phyloP scores from a whole-genome alignment of 2,797 vertebrate genomes.

The Numenius phaeopus region DNA sequence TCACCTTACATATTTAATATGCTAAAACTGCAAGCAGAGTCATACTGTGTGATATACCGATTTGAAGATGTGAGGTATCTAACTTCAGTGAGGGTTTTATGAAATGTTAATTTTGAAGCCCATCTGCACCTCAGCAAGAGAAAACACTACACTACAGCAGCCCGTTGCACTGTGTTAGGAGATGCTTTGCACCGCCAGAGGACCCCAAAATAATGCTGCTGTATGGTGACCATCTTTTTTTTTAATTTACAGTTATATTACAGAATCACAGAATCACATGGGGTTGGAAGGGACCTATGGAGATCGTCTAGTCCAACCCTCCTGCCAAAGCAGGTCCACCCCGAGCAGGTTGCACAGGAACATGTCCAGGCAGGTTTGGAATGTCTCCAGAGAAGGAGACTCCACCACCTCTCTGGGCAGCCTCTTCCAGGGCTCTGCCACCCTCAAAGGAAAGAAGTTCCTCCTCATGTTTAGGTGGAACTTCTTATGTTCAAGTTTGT shows the following conservation, averaged over 20 bases:
- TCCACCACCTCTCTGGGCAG: too few relatives aligned
- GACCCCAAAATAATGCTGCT: background rate
- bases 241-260: background rate
- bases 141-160: background rate
- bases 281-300: too few relatives aligned
- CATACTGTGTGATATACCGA: background rate
- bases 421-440: too few relatives aligned
- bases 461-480: too few relatives aligned
- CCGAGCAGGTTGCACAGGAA: too few relatives aligned
- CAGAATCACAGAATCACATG: too few relatives aligned
- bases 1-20: background rate
- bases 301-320: too few relatives aligned
- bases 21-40: background rate
- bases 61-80: background rate
- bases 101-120: background rate
- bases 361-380: too few relatives aligned
- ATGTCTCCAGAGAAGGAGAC: too few relatives aligned
- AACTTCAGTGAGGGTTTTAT: background rate
- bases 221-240: background rate
- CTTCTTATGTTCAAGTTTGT: too few relatives aligned
- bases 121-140: background rate
- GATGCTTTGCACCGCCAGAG: background rate
- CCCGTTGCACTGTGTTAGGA: fast-evolving
- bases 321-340: too few relatives aligned
- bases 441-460: too few relatives aligned